Percentiles rank a stretch among this genome's conserved stretches.
These are phyloP conservation scores for Amphiprion ocellaris DNA, from an alignment of 2,113 vertebrate species.

Conservation along the genomic window DNA sequence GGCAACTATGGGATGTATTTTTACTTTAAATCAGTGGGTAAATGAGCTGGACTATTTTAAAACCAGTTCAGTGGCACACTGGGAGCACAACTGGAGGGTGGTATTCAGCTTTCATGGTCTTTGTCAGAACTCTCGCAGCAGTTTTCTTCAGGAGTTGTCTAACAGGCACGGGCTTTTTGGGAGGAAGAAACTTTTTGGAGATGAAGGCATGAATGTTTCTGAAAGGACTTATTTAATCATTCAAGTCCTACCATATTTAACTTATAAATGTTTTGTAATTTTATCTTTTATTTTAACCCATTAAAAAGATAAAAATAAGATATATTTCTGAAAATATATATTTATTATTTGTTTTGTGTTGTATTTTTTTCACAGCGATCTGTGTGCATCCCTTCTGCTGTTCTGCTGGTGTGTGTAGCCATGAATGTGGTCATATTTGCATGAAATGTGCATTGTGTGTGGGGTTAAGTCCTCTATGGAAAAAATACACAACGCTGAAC, in stretches of 20 bases:
- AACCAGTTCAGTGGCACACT: slow-evolving; percentile 18
- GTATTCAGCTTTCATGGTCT: slow-evolving; percentile 7
- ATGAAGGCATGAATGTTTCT: slow-evolving; percentile 2
- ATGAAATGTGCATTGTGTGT: too few relatives aligned
- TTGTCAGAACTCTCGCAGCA: slow-evolving; percentile 7
- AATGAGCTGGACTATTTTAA: slow-evolving; percentile 38
- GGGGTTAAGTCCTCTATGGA: too few relatives aligned
- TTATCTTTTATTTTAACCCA: too few relatives aligned
- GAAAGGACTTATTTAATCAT: neutral
- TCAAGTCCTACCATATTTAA: neutral
- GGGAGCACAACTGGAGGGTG: slow-evolving; percentile 37
- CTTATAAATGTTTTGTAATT: neutral
- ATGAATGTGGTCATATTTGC: too few relatives aligned
- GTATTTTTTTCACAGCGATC: too few relatives aligned
- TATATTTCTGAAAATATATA: too few relatives aligned
- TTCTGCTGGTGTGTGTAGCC: too few relatives aligned
- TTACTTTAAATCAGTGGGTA: slow-evolving; percentile 3
- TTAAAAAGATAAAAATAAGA: too few relatives aligned
- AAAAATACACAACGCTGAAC: neutral
- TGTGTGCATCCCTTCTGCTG: too few relatives aligned
- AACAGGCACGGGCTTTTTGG: slow-evolving; percentile 1
- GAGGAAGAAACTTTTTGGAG: neutral
- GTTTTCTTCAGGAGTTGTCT: slow-evolving; percentile 4
- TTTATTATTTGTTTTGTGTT: too few relatives aligned
- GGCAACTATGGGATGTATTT: slow-evolving; percentile 15